phyloP scores from a whole-genome alignment of 2,888 invertebrate species.

The Nipponacmea schrenckii region DNA sequence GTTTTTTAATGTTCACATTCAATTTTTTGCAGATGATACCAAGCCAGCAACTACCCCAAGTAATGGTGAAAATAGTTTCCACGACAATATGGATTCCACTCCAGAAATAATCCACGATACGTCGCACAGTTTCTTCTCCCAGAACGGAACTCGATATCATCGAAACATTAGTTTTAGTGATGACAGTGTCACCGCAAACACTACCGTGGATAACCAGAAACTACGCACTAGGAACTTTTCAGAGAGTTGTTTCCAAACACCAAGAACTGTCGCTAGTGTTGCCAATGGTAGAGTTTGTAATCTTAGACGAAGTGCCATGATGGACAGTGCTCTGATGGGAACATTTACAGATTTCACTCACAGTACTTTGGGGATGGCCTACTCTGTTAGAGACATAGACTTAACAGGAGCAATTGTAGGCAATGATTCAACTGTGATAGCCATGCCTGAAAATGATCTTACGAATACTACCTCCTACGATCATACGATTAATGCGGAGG shows the following conservation, averaged over 20 bases:
- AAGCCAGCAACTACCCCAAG: neutral
- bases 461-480: constrained; percentile 60
- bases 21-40: constrained; percentile 2
- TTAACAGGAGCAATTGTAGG: constrained; percentile 18
- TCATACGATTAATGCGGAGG: constrained; percentile 64
- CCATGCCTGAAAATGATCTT: constrained; percentile 45
- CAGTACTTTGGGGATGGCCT: constrained; percentile 43
- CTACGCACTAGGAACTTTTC: constrained; percentile 3
- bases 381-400: constrained; percentile 54
- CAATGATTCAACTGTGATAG: constrained; percentile 35
- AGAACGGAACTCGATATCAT: constrained; percentile 10
- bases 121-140: neutral
- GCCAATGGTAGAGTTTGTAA: neutral
- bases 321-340: constrained; percentile 22
- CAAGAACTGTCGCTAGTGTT: neutral
- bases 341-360: constrained; percentile 41
- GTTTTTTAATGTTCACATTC: too few species aligned
- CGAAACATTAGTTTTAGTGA: constrained; percentile 60
- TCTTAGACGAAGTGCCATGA: neutral
- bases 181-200: constrained; percentile 54
- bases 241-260: constrained; percentile 11
- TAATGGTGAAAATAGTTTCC: constrained; percentile 2
- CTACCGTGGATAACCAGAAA: constrained; percentile 40
- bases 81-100: neutral
- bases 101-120: neutral